Base-by-base conservation (phyloP, 2,888 invertebrate genomes). In the Phyllotreta striolata region DNA sequence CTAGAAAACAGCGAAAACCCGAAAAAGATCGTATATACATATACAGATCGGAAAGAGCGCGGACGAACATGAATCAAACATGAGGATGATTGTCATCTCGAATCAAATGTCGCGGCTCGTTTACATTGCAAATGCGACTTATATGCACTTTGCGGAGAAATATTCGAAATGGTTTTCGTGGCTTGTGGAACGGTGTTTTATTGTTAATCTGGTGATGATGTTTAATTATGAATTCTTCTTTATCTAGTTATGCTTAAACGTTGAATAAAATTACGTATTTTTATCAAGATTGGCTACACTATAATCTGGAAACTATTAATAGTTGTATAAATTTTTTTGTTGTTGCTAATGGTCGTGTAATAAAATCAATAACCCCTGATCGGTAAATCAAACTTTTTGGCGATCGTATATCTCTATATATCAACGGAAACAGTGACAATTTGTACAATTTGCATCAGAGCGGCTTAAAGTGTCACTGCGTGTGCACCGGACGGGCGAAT, bases 41-140 rank as follows among this genome's bases (percentile, higher is more conserved):
- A 24, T 4, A 52, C 52, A 52, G 43, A 14, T 47, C 54, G 13
- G 51, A 44, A 62, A 55, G 49, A 40, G 41, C 34, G 60, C 38
- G 44, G 38, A 46, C 47, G 39, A 41, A 13, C 37, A 60, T 60
- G 60, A 60, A 60, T 60, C 41, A 60, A 44, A 52, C 60, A 60
- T 60, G 52, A 60, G 60, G 43, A 44, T 60, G 60, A 60, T 60
- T 60, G 60, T 60, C 60, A 60, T 52, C 54, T 52, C 35, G 41
- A 49, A 51, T 59, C 44, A 35, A 52, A 60, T 54, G 24, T 41
- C 51, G 58, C 40, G 38, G 39, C 14, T 58, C 47, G 49, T 60
- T 51, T n/a, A 35, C 35, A 35, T 49, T 49, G 49, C 35, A 9
- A 35, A 49, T 49, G 10, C 10, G 34, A 10, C 10, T 8, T 49